A percentile compares a stretch with the other conserved stretches of the same genome.
Conservation (phyloP, 2,113 vertebrate genomes). For the Cyphomyrus discorhynchus region DNA sequence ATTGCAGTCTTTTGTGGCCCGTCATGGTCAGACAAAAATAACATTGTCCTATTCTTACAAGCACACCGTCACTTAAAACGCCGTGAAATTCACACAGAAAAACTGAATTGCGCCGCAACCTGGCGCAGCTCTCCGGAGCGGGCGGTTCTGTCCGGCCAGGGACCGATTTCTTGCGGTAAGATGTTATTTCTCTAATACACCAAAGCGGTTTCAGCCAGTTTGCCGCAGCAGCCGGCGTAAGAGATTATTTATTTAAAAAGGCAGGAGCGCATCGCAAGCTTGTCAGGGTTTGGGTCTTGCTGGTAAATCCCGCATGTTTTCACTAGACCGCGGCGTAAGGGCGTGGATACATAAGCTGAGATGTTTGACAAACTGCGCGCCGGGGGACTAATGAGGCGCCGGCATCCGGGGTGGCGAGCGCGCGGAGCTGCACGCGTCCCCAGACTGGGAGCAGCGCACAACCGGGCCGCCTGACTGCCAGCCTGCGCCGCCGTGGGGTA, state of each 20-base stretch:
- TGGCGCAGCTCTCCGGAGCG: not conserved
- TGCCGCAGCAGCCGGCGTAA: constrained; percentile 28
- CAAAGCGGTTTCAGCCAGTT: constrained; percentile 57
- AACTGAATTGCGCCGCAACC: not conserved
- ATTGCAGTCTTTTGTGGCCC: not conserved
- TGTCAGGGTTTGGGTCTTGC: not conserved
- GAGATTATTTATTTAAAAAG: constrained; percentile 1
- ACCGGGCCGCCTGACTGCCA: not conserved
- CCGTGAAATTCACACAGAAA: not conserved
- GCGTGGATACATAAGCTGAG: not conserved
- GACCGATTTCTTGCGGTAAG: not conserved
- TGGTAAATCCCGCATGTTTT: not conserved
- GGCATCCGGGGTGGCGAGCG: not conserved
- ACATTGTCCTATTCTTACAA: not conserved
- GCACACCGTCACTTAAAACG: not conserved
- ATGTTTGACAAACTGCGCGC: not conserved
- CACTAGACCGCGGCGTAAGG: not conserved
- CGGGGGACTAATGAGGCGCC: not conserved
- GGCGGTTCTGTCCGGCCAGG: not conserved
- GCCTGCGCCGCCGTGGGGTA: not conserved
- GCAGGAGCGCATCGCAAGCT: not conserved
- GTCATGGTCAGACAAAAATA: not conserved
- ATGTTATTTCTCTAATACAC: constrained; percentile 52
- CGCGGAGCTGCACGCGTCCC: not conserved
- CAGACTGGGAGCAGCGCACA: not conserved